Base-by-base conservation (phyloP, 2,888 invertebrate genomes). In the Dugesia japonica region DNA sequence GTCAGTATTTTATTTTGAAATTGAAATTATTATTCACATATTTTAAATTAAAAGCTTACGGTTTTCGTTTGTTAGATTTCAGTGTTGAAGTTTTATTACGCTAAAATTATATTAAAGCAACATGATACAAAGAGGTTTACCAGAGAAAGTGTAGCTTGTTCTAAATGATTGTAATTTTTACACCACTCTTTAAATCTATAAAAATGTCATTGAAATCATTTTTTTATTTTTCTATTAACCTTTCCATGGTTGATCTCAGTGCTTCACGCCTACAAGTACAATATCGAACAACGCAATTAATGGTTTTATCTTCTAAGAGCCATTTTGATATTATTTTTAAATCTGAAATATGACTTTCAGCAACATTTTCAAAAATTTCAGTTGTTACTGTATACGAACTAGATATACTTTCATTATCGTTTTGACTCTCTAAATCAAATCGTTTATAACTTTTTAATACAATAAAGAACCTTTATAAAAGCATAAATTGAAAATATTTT, bases 391-490 rank as follows among this genome's bases (percentile, higher is more conserved):
- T 56, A 56, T 56, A 56, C 1, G 56, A 56, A 56, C 56, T 56
- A 4, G 56, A 56, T 56, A 56, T 56, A 56, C 56, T 56, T 56
- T 56, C 56, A 56, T 56, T 56, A n/a, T 56, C 56, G n/a, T 56
- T 56, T n/a, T 4, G 56, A 56, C 23, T 56, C 7, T 56, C 56
- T 56, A 56, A 9, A 56, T 23, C 1, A 9, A 38, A 20, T 20
- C 17, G 23, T 56, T 23, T 9, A 56, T 9, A 13, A 56, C 7
- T 9, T 7, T 9, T n/a, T 7, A 56, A n/a, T 13, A n/a, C 4
- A 13, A 20, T 56, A 20, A 23, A 1, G n/a, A 13, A 56, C 56
- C 56, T 56, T 56, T 56, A n/a, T 56, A 56, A 56, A 56, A 56
- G 23, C 56, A 56, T 56, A 56, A 56, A 56, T 23, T 56, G 17